Base-by-base conservation (phyloP, 1,140 invertebrate species). In the Grapholita molesta region DNA sequence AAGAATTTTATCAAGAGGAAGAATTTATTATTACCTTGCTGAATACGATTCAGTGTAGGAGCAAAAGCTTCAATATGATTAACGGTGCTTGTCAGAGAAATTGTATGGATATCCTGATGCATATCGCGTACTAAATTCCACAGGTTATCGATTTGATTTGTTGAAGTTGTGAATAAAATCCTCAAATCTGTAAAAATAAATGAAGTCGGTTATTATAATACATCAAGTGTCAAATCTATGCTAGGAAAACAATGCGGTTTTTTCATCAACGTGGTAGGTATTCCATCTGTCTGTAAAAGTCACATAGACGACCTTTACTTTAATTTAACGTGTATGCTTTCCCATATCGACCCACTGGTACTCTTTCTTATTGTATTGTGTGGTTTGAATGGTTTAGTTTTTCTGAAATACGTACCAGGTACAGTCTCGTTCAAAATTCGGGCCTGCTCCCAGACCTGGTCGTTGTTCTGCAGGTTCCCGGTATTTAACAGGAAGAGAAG, bases 121-220 rank as follows among this genome's bases (percentile, higher is more conserved):
- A 86, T 83, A 64, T 91, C 86, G 4, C 88, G 76, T 5, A 89
- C 88, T 53, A 90, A 77, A 61, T 73, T 78, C 81, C 84, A 90
- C 23, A 91, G 38, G 32, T 77, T 82, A 23, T 89, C 84, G 7
- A 79, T 75, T 32, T 91, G 89, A 70, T 89, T 89, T 0, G 81
- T 76, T 5, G 85, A 71, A 24, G 83, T 89, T 11, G 87, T 86
- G 67, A 80, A 91, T 6, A 89, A 23, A 35, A 91, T 73, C 57
- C 86, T 79, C 48, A 90, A 66, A 75, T 90, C 89, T 91, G 75
- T 64, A 89, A 89, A 65, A 33, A 53, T 18, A 42, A 55, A 65
- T 52, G 21, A 32, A 32, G 3, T 30, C 21, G 9, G 15, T 38
- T 12, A 57, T 5, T 55, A 32, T 38, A 48, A 23, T 32, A 67